A percentile compares a stretch with the other conserved stretches of the same genome.
phyloP scores from a whole-genome alignment of 2,797 vertebrate genomes.

The Peromyscus nudipes region DNA sequence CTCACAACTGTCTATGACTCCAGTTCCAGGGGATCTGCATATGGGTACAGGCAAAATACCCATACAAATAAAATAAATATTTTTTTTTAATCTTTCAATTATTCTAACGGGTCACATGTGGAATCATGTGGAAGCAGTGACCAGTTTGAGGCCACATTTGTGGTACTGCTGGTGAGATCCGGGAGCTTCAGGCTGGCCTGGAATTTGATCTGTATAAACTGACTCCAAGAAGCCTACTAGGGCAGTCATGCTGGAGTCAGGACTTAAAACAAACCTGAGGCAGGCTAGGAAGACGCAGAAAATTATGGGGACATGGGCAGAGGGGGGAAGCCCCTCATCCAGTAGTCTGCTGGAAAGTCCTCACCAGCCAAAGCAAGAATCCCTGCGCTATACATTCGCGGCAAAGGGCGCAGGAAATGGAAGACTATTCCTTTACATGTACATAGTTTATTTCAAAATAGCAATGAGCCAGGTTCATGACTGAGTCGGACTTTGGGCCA shows the following conservation, averaged over 20 bases:
- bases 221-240: neutral
- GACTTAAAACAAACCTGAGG: neutral
- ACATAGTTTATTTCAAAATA: neutral
- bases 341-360: neutral
- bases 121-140: neutral
- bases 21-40: neutral
- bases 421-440: no score
- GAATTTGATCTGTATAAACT: neutral
- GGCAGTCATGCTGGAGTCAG: neutral
- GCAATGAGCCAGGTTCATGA: neutral
- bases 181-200: neutral
- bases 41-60: neutral
- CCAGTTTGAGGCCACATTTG: no score
- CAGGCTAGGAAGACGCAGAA: neutral
- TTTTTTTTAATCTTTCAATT: neutral
- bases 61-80: neutral
- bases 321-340: neutral
- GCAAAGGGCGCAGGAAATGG: no score
- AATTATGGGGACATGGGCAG: neutral
- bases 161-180: neutral
- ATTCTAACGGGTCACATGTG: neutral
- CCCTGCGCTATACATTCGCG: neutral
- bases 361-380: neutral
- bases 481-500: neutral
- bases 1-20: neutral